Evolutionary conservation across 1,140 invertebrate genomes (phyloP).

Genomic region (Neotoxoptera formosana): DNA sequence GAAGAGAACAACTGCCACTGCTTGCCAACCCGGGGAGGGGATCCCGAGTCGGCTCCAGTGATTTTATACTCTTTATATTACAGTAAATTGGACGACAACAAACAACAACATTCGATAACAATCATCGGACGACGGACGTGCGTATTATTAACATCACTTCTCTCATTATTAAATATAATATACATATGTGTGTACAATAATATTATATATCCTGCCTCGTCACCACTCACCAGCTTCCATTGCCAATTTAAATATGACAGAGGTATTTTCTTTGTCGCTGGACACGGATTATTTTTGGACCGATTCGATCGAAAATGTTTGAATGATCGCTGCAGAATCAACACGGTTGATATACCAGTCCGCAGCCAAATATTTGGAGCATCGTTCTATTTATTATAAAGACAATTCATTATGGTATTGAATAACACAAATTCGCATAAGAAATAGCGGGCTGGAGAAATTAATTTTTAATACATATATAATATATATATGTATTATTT

Average conservation of each 20-base stretch:
- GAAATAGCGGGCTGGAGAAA: neutral
- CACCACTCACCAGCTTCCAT: neutral
- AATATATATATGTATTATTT: neutral
- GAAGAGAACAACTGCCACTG: no score
- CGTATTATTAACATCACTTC: neutral
- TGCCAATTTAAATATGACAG: constrained; percentile 11
- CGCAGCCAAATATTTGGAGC: neutral
- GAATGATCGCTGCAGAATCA: neutral
- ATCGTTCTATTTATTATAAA: neutral
- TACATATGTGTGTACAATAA: neutral
- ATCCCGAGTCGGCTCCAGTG: no score
- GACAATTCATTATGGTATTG: neutral
- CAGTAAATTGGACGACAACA: no score
- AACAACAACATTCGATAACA: neutral
- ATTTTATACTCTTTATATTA: no score
- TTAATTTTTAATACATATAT: neutral
- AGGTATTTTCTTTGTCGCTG: neutral
- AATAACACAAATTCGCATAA: neutral
- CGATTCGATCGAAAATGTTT: neutral
- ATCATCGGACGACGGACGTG: neutral
- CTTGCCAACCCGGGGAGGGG: no score
- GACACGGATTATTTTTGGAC: neutral
- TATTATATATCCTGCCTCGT: neutral
- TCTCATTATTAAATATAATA: neutral
- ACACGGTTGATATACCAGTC: neutral